These are phyloP conservation scores for Ctenicera cuprea DNA, from an alignment of 2,888 invertebrate species.

Conservation along the genomic window DNA sequence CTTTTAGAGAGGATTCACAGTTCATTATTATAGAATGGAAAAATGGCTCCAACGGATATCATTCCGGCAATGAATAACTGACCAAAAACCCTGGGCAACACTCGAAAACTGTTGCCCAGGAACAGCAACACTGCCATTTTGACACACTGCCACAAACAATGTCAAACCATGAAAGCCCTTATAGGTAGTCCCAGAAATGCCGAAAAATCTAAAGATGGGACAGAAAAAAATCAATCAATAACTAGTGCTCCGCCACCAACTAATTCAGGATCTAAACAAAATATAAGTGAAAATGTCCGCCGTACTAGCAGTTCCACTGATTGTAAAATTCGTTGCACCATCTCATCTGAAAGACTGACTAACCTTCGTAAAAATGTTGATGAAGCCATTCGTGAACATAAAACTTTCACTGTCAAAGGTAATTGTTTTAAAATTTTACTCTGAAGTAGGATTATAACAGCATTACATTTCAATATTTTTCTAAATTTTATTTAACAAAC, in stretches of 20 bases:
- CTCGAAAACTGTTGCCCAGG: conserved; percentile 46
- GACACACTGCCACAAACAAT: conserved; percentile 46
- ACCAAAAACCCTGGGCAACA: conserved; percentile 51
- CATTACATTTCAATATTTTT: background rate
- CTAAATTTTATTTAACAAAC: background rate
- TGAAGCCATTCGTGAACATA: conserved; percentile 78
- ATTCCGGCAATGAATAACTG: conserved; percentile 36
- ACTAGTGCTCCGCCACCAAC: conserved; percentile 20
- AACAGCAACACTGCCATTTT: conserved; percentile 45
- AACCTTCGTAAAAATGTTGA: conserved; percentile 80
- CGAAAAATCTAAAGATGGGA: background rate
- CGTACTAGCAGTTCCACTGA: conserved; percentile 6
- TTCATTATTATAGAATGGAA: background rate
- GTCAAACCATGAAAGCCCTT: conserved; percentile 47
- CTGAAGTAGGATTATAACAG: background rate
- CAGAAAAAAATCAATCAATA: conserved; percentile 4
- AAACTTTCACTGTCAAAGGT: conserved; percentile 80
- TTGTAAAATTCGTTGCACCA: conserved; percentile 62
- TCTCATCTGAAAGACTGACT: conserved; percentile 80
- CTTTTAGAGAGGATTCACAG: background rate
- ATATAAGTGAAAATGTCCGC: conserved; percentile 3
- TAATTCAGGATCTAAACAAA: background rate
- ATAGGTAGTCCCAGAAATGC: conserved; percentile 14
- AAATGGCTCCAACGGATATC: background rate
- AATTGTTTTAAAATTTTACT: conserved; percentile 8